Conservation (phyloP, 2,888 invertebrate genomes). For the Drosophila suboccidentalis region DNA sequence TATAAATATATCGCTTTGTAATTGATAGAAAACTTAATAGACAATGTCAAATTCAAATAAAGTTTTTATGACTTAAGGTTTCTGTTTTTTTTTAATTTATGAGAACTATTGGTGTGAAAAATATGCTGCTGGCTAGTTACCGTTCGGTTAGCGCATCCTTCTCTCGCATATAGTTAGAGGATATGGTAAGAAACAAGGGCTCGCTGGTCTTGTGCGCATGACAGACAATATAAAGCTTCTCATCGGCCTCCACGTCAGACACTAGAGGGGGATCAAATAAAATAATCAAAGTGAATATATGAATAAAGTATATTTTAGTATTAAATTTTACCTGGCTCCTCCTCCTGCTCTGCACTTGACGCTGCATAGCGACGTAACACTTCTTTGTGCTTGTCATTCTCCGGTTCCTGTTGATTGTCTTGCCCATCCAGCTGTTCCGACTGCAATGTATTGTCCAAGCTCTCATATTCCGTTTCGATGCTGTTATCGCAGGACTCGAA, state of each 20-base stretch:
- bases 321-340: constrained; percentile 45
- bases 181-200: constrained; percentile 86
- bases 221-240: constrained; percentile 83
- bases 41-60: neutral
- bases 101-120: no score
- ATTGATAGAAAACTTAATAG: neutral
- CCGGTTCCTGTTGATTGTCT: constrained; percentile 9
- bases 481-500: constrained; percentile 57
- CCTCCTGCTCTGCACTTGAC: constrained; percentile 45
- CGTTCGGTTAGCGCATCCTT: constrained; percentile 86
- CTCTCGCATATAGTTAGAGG: constrained; percentile 86
- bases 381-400: constrained; percentile 63
- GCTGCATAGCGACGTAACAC: constrained; percentile 69
- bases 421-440: constrained; percentile 1
- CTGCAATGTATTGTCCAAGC: constrained; percentile 39
- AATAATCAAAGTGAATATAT: neutral
- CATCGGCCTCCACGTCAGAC: constrained; percentile 85
- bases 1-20: neutral
- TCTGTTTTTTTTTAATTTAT: neutral
- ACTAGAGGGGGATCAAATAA: constrained; percentile 49
- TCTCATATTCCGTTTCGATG: constrained; percentile 65
- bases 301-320: no score
- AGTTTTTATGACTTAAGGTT: neutral
- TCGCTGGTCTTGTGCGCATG: constrained; percentile 80
- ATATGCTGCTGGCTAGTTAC: constrained; percentile 55